These are phyloP conservation scores for Columba guinea DNA, from an alignment of 2,797 vertebrate genomes.

Conservation along the genomic window DNA sequence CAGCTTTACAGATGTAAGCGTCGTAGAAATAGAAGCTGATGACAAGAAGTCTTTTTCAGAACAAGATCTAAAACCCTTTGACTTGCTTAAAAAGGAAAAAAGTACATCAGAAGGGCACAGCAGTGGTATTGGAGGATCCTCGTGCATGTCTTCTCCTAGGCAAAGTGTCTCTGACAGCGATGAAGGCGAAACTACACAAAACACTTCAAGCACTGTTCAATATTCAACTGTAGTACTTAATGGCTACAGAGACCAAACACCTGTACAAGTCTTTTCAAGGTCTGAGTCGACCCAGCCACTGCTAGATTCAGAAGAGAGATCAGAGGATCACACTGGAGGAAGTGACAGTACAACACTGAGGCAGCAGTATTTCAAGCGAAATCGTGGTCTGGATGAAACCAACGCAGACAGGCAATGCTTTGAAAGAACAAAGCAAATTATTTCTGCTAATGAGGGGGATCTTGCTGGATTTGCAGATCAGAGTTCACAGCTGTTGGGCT, in stretches of 20 bases:
- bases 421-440: constrained; percentile 66
- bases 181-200: constrained; percentile 88
- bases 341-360: constrained; percentile 54
- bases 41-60: constrained; percentile 82
- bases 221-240: constrained; percentile 92
- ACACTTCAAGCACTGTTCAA: constrained; percentile 90
- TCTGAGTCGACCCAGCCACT: constrained; percentile 97
- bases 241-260: constrained; percentile 85
- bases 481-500: constrained; percentile 63
- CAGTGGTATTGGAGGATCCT: constrained; percentile 97
- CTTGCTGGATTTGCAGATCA: constrained; percentile 65
- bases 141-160: constrained; percentile 94
- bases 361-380: constrained; percentile 76
- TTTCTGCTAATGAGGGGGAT: constrained; percentile 61
- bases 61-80: constrained; percentile 86
- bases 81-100: constrained; percentile 91
- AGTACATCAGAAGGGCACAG: constrained; percentile 93
- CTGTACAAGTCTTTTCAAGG: constrained; percentile 84
- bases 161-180: constrained; percentile 94
- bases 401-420: constrained; percentile 61
- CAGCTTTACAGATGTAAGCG: constrained; percentile 86
- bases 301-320: constrained; percentile 89
- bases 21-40: constrained; percentile 87
- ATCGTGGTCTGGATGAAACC: constrained; percentile 47
- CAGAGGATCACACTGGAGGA: constrained; percentile 79